phyloP scores from a whole-genome alignment of 2,113 vertebrate species.

The Apaloderma vittatum region DNA sequence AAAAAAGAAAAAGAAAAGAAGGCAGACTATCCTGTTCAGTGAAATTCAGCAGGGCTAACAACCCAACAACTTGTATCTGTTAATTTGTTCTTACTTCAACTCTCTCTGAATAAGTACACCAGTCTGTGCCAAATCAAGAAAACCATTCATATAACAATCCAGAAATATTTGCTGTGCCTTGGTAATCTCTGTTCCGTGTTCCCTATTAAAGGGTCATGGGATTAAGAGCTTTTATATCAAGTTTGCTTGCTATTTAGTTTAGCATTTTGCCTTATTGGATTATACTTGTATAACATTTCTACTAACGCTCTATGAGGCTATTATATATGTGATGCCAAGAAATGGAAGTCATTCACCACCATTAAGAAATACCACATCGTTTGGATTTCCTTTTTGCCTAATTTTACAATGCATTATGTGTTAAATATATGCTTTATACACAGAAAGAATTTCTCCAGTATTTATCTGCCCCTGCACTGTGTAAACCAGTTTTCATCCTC shows the following conservation, averaged over 20 bases:
- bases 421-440: background rate
- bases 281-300: background rate
- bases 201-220: background rate
- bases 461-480: background rate
- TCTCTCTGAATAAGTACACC: background rate
- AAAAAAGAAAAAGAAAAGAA: background rate
- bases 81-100: background rate
- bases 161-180: background rate
- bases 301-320: background rate
- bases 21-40: background rate
- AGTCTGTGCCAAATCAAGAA: background rate
- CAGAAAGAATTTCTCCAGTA: background rate
- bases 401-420: background rate
- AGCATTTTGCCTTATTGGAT: background rate
- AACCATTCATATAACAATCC: background rate
- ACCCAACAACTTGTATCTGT: fast-evolving
- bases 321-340: background rate
- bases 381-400: background rate
- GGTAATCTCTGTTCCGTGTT: background rate
- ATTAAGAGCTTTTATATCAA: conserved; percentile 17
- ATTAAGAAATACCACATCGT: background rate
- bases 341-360: background rate
- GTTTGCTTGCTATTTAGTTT: background rate
- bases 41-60: background rate
- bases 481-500: background rate